Percentiles rank a stretch among this genome's conserved stretches.
Evolutionary conservation across 2,888 invertebrate species (phyloP).

Genomic region (Drosophila leonis): DNA sequence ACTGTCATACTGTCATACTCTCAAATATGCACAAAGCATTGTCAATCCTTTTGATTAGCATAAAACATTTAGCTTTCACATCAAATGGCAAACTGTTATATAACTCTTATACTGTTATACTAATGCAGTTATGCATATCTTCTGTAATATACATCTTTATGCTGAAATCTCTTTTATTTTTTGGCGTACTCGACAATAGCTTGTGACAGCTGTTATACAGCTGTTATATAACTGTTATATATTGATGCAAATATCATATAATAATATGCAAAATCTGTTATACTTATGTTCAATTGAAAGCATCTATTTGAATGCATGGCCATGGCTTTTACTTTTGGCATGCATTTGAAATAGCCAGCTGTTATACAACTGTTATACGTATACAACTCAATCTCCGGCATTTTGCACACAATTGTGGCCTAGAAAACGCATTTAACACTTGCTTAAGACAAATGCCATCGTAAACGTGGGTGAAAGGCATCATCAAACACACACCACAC

Average conservation of each 20-base stretch:
- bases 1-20: neutral
- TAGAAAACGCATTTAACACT: constrained; percentile 18
- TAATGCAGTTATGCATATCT: neutral
- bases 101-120: constrained; percentile 1
- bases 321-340: neutral
- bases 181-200: neutral
- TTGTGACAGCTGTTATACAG: neutral
- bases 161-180: neutral
- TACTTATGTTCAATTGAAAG: neutral
- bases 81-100: neutral
- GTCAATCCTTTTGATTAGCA: constrained; percentile 1
- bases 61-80: neutral
- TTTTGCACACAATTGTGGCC: constrained; percentile 18
- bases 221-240: constrained; percentile 13
- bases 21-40: neutral
- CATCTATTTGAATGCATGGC: neutral
- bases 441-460: constrained; percentile 16
- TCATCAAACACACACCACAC: constrained; percentile 24
- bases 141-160: neutral
- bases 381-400: constrained; percentile 3
- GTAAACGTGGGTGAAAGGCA: constrained; percentile 66
- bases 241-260: neutral
- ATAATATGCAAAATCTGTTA: constrained; percentile 18
- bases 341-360: constrained; percentile 1
- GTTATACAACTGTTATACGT: constrained; percentile 20